A percentile compares a stretch with the other conserved stretches of the same genome.
phyloP scores from a whole-genome alignment of 2,888 invertebrate species.

The Deilephila elpenor region DNA sequence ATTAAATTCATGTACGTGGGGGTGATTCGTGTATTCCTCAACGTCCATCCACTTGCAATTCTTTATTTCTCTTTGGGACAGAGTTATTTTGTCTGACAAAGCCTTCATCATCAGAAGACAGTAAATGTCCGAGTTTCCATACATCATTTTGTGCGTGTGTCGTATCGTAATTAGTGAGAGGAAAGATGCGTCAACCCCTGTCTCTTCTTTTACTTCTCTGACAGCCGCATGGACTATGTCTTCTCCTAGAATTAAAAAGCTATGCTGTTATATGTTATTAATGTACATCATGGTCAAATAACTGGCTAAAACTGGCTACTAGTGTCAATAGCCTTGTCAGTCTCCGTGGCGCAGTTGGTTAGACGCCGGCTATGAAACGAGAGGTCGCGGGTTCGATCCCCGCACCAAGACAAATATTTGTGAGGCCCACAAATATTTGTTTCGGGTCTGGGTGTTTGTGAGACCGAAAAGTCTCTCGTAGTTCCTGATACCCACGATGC shows the following conservation, averaged over 20 bases:
- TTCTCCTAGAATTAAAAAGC: conserved; percentile 86
- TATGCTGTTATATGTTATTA: neutral
- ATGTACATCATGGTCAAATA: no score
- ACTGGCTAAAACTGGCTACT: no score
- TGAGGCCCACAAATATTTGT: no score
- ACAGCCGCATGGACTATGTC: conserved; percentile 91
- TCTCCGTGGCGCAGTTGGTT: no score
- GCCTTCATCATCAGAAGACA: conserved; percentile 90
- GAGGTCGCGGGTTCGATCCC: no score
- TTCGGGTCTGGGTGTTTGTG: no score
- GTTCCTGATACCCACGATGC: no score
- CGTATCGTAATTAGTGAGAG: conserved; percentile 90
- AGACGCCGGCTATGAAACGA: no score
- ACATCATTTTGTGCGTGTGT: conserved; percentile 91
- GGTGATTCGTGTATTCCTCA: conserved; percentile 88
- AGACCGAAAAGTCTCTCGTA: no score
- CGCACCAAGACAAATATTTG: no score
- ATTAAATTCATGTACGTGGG: conserved; percentile 89
- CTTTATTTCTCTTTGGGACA: conserved; percentile 90
- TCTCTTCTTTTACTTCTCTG: conserved; percentile 96
- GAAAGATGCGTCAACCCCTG: conserved; percentile 91
- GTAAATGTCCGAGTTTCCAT: conserved; percentile 94
- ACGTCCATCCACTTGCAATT: conserved; percentile 93
- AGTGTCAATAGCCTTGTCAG: no score
- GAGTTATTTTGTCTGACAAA: conserved; percentile 84